Conservation (phyloP, 2,797 vertebrate species). For the Trachops cirrhosus region DNA sequence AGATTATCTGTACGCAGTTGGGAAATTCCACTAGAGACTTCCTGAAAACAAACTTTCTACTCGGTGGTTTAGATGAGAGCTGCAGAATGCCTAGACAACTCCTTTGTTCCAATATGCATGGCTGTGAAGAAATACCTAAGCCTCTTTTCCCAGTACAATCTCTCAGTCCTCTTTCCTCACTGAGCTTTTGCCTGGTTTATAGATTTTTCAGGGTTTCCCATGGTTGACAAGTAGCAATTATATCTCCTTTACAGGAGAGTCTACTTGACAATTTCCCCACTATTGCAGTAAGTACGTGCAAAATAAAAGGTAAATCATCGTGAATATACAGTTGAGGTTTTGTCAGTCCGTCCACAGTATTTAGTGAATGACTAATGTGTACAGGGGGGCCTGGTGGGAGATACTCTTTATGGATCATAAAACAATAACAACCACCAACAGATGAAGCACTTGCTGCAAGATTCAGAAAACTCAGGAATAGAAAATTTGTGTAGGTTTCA, state of each 20-base stretch:
- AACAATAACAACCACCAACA: background rate
- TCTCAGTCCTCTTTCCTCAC: background rate
- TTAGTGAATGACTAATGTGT: background rate
- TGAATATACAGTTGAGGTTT: constrained; percentile 9
- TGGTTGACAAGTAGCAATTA: background rate
- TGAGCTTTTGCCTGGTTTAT: background rate
- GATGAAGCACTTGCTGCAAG: background rate
- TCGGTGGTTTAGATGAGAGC: background rate
- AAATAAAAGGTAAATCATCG: constrained; percentile 16
- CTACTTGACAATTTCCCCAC: background rate
- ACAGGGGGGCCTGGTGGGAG: background rate
- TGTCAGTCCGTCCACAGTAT: background rate
- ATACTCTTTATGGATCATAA: background rate
- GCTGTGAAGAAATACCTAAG: background rate
- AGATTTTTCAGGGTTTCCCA: background rate
- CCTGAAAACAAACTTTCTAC: constrained; percentile 50
- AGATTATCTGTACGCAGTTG: constrained; percentile 37
- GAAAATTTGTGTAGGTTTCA: background rate
- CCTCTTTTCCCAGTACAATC: background rate
- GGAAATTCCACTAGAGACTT: constrained; percentile 62
- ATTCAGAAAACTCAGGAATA: background rate
- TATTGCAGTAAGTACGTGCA: background rate
- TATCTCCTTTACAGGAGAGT: background rate
- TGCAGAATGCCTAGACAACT: background rate
- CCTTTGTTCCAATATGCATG: background rate